These are phyloP conservation scores for Hoplodrina blanda DNA, from an alignment of 2,888 invertebrate species.

Conservation along the genomic window DNA sequence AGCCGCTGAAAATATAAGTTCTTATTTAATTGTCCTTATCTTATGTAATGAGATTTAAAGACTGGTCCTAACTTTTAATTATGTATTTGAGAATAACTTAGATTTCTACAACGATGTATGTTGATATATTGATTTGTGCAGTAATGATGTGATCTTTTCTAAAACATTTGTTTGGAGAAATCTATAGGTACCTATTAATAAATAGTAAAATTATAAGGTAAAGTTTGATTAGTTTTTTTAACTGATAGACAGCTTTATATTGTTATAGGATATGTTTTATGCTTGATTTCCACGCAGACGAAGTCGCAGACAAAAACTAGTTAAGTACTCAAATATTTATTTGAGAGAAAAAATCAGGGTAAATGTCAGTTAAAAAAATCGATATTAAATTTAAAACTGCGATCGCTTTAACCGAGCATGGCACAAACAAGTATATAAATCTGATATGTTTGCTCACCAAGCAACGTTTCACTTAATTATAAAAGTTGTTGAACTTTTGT, in stretches of 20 bases:
- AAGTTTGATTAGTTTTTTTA: too few relatives aligned
- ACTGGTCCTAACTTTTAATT: background rate
- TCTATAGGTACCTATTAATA: too few relatives aligned
- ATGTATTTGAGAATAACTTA: background rate
- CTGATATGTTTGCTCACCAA: constrained; percentile 49
- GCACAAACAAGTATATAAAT: constrained; percentile 43
- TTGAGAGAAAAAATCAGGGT: background rate
- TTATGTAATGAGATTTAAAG: constrained; percentile 4
- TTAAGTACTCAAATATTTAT: background rate
- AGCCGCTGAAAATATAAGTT: constrained; percentile 3
- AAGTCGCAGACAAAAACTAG: too few relatives aligned
- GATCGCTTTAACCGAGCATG: constrained; percentile 25
- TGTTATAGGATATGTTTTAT: too few relatives aligned
- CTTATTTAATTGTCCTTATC: background rate
- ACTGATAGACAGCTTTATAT: too few relatives aligned
- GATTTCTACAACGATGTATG: constrained; percentile 3
- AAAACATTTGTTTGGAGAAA: too few relatives aligned
- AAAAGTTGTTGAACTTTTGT: constrained; percentile 69
- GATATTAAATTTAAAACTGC: constrained; percentile 31
- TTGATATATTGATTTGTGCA: constrained; percentile 9
- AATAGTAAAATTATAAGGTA: too few relatives aligned
- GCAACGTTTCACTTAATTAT: constrained; percentile 66
- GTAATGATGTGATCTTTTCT: too few relatives aligned
- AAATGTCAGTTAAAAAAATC: constrained; percentile 30
- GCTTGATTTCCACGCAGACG: too few relatives aligned